phyloP scores from a whole-genome alignment of 2,888 invertebrate genomes.

The Elysia crispata region DNA sequence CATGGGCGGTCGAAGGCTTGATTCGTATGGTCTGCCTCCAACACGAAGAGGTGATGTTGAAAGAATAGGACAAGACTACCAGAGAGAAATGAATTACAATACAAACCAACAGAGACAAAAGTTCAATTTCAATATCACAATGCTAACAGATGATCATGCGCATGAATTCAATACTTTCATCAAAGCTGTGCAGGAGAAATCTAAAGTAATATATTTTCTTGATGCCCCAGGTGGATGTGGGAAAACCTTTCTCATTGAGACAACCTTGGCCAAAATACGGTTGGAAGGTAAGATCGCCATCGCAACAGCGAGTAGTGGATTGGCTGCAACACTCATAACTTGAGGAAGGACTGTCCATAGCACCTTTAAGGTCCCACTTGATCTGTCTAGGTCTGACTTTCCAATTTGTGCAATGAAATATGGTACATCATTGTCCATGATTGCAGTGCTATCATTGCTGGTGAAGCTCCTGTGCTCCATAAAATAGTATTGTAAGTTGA shows the following conservation, averaged over 20 bases:
- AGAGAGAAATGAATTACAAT: background rate
- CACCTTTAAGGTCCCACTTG: slow-evolving; percentile 13
- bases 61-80: slow-evolving; percentile 34
- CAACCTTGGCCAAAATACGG: background rate
- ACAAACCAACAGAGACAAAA: slow-evolving; percentile 1
- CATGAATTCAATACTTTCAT: slow-evolving; percentile 1
- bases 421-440: background rate
- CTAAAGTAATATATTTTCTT: slow-evolving; percentile 20
- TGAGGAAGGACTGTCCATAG: slow-evolving; percentile 27
- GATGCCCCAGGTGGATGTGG: slow-evolving; percentile 31
- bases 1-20: background rate
- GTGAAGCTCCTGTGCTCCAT: slow-evolving; percentile 14
- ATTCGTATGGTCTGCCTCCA: background rate
- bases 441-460: slow-evolving; percentile 2
- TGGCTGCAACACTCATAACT: slow-evolving; percentile 26
- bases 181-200: background rate
- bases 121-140: background rate
- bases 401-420: background rate
- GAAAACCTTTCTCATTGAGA: slow-evolving; percentile 29
- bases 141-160: background rate
- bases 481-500: background rate
- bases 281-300: slow-evolving; percentile 16
- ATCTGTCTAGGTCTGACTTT: background rate
- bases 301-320: slow-evolving; percentile 30
- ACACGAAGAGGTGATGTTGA: slow-evolving; percentile 39